These are phyloP conservation scores for Sisyra terminalis DNA, from an alignment of 2,888 invertebrate species.

Conservation along the genomic window DNA sequence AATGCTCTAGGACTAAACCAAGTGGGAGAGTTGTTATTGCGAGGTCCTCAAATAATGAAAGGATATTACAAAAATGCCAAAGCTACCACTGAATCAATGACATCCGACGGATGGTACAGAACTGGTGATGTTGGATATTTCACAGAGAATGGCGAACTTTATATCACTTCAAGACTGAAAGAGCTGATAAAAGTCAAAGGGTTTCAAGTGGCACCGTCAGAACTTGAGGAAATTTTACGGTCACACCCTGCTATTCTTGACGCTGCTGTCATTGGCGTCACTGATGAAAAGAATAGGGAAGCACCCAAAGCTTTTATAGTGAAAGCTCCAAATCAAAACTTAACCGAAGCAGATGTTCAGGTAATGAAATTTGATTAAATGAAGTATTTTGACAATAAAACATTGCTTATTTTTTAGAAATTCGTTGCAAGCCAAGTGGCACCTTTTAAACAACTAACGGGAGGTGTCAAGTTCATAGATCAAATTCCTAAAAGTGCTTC, in stretches of 20 bases:
- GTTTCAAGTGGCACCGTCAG: slow-evolving; percentile 75
- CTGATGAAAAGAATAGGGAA: slow-evolving; percentile 51
- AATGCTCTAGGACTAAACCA: slow-evolving; percentile 34
- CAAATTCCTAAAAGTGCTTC: slow-evolving; percentile 58
- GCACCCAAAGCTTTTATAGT: slow-evolving; percentile 60
- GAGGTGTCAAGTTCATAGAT: slow-evolving; percentile 48
- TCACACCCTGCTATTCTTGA: slow-evolving; percentile 59
- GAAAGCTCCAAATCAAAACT: slow-evolving; percentile 25
- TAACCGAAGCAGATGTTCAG: slow-evolving; percentile 12
- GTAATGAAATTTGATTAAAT: too few species aligned
- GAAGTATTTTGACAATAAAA: too few species aligned
- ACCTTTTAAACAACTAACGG: slow-evolving; percentile 53
- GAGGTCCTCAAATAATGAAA: slow-evolving; percentile 68
- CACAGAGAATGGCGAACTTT: slow-evolving; percentile 46
- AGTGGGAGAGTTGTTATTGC: slow-evolving; percentile 27
- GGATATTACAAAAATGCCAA: slow-evolving; percentile 61
- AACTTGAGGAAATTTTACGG: slow-evolving; percentile 58
- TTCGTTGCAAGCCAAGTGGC: slow-evolving; percentile 53
- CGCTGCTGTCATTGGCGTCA: slow-evolving; percentile 70
- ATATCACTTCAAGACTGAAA: slow-evolving; percentile 60
- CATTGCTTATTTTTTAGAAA: slow-evolving; percentile 18
- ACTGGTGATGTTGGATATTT: slow-evolving; percentile 41
- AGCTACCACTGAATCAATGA: slow-evolving; percentile 51
- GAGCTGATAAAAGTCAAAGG: slow-evolving; percentile 61
- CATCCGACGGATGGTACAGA: slow-evolving; percentile 55